Conservation (phyloP, 2,888 invertebrate species). For the Notodonta dromedarius region DNA sequence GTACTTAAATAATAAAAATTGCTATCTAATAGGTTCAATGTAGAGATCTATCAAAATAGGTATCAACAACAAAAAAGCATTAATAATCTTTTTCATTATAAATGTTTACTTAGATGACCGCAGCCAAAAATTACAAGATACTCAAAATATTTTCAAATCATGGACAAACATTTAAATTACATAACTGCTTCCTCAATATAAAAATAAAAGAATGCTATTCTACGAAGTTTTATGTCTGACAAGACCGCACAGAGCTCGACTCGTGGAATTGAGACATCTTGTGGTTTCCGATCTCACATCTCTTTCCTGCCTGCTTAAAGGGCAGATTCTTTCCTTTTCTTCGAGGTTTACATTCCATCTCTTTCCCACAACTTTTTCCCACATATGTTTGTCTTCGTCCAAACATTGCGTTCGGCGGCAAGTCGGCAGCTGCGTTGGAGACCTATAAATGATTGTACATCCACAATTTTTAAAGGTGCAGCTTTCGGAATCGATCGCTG, state of each 20-base stretch:
- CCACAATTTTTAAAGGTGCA: conserved; percentile 68
- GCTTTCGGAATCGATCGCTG: conserved; percentile 49
- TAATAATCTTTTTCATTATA: conserved; percentile 5
- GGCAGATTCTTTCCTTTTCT: conserved; percentile 72
- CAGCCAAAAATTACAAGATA: conserved; percentile 17
- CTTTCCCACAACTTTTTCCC: conserved; percentile 73
- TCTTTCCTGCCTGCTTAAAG: conserved; percentile 61
- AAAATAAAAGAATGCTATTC: conserved; percentile 69
- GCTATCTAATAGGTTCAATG: not conserved
- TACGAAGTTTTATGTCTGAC: conserved; percentile 74
- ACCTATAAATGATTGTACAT: conserved; percentile 76
- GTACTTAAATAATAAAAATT: not conserved
- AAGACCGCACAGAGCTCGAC: conserved; percentile 80
- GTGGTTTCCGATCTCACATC: conserved; percentile 82
- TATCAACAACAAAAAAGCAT: not conserved
- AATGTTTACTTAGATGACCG: conserved; percentile 3
- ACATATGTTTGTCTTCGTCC: conserved; percentile 79
- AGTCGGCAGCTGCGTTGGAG: conserved; percentile 79
- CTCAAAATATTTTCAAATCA: conserved; percentile 29
- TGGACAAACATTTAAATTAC: conserved; percentile 48
- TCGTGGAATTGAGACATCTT: conserved; percentile 84
- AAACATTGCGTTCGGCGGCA: conserved; percentile 75
- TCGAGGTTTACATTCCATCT: conserved; percentile 68
- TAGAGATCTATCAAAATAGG: not conserved
- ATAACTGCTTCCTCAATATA: conserved; percentile 54